Conservation (phyloP, 2,797 vertebrate genomes). For the Hipposideros larvatus region DNA sequence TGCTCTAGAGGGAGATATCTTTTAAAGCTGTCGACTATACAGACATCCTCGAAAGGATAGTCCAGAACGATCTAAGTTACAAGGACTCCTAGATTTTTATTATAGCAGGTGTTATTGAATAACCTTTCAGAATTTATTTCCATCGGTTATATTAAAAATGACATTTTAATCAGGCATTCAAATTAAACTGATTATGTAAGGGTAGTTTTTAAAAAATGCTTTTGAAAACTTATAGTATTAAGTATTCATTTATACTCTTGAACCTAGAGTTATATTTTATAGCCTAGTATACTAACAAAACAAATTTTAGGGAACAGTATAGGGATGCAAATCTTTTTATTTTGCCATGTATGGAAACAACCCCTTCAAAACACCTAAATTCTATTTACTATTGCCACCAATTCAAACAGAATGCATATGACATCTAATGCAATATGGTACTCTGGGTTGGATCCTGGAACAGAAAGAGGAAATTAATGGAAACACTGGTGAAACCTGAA, state of each 20-base stretch:
- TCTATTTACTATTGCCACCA: not conserved
- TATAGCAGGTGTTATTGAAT: not conserved
- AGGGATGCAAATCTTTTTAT: not conserved
- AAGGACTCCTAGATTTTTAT: not conserved
- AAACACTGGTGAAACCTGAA: not conserved
- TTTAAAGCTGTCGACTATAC: not conserved
- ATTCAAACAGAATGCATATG: not conserved
- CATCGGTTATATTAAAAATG: not conserved
- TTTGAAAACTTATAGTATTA: not conserved
- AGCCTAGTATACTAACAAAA: not conserved
- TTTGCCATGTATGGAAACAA: not conserved
- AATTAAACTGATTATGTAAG: not conserved
- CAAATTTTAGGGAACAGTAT: not conserved
- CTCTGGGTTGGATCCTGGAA: not conserved
- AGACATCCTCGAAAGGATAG: not conserved
- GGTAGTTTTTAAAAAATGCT: not conserved
- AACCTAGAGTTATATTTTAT: not conserved
- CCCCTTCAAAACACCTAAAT: not conserved
- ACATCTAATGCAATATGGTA: not conserved
- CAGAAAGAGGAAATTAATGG: constrained; percentile 30
- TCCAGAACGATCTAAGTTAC: not conserved
- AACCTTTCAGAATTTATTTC: constrained; percentile 38
- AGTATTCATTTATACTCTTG: not conserved
- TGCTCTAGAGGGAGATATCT: no score
- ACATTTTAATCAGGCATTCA: not conserved